phyloP scores from a whole-genome alignment of 2,888 invertebrate species.

The Tineola bisselliella region DNA sequence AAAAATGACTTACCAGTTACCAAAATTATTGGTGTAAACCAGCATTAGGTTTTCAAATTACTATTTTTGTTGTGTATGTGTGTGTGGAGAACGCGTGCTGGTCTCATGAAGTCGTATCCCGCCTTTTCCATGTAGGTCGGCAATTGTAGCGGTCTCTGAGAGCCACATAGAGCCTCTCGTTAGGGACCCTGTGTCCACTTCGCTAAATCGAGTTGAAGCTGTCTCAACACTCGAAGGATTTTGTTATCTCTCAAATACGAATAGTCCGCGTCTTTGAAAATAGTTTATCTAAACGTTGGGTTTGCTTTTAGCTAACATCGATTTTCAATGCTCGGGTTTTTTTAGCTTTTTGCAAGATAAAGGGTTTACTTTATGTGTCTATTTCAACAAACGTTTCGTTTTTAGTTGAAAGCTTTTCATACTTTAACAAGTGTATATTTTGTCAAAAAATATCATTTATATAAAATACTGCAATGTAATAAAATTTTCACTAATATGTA shows the following conservation, averaged over 20 bases:
- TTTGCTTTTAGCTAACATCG: constrained; percentile 3
- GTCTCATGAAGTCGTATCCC: constrained; percentile 22
- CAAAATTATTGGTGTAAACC: too few species aligned
- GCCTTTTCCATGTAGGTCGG: constrained; percentile 47
- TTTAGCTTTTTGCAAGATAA: not conserved
- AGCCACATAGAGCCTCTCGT: constrained; percentile 27
- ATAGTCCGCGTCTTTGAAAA: not conserved
- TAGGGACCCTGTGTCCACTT: constrained; percentile 32
- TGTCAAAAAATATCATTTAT: too few species aligned
- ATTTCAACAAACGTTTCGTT: not conserved
- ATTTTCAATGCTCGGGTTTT: not conserved
- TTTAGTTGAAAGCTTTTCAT: not conserved
- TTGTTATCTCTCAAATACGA: constrained; percentile 1
- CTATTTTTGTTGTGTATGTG: not conserved
- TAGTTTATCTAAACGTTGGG: constrained; percentile 4
- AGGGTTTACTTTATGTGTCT: not conserved
- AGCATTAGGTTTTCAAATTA: not conserved
- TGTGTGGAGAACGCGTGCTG: constrained; percentile 7
- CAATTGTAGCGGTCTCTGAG: constrained; percentile 26
- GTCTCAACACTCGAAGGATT: constrained; percentile 9
- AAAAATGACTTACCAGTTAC: too few species aligned
- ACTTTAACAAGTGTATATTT: not conserved
- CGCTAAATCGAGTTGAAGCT: constrained; percentile 36
- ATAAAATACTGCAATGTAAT: too few species aligned
- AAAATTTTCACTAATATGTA: too few species aligned